phyloP scores from a whole-genome alignment of 1,140 invertebrate species.

The Argopecten irradians region DNA sequence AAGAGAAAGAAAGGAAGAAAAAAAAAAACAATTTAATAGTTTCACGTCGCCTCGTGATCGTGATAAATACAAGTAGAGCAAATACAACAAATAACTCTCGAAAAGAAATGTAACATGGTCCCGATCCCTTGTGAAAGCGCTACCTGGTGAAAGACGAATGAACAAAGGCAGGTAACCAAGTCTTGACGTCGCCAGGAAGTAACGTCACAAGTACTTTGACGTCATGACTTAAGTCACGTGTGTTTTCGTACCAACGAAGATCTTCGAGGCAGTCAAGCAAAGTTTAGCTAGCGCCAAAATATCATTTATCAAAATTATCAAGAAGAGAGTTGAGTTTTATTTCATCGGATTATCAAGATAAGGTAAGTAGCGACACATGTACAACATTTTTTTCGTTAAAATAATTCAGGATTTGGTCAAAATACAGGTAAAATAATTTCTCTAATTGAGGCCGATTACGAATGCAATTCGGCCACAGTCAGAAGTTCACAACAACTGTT shows the following conservation, averaged over 20 bases:
- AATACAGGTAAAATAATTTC: neutral
- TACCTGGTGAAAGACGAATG: no score
- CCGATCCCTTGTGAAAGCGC: no score
- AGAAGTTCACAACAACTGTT: no score
- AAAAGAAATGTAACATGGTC: no score
- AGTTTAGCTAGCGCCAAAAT: neutral
- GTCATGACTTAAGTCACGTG: neutral
- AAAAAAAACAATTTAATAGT: no score
- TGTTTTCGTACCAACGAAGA: neutral
- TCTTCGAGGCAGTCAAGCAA: neutral
- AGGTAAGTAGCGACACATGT: neutral
- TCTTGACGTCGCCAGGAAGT: neutral
- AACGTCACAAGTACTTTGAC: neutral
- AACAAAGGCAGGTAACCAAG: no score
- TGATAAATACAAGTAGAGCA: no score
- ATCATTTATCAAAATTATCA: neutral
- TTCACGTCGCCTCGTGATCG: no score
- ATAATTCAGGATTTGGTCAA: no score
- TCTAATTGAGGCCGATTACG: neutral
- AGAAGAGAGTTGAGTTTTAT: neutral
- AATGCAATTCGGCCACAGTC: neutral
- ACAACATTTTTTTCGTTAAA: neutral
- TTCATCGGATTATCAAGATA: neutral
- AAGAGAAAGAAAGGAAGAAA: no score
- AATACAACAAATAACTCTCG: no score